Conservation (phyloP, 1,140 invertebrate genomes). For the Eueides isabella region DNA sequence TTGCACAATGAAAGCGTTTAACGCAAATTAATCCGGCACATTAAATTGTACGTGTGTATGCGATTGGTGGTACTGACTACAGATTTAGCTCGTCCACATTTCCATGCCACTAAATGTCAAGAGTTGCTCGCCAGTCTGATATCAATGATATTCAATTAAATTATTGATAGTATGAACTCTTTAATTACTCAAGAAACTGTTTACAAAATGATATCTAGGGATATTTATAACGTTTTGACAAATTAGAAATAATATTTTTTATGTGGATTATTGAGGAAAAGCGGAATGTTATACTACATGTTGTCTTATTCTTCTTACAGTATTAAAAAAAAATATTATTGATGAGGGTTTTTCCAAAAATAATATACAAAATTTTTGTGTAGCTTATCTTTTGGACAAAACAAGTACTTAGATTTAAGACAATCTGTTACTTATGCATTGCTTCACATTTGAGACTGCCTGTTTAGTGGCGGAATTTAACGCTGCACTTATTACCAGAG, state of each 20-base stretch:
- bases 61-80: constrained; percentile 17
- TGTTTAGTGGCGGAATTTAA: neutral
- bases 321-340: too few species aligned
- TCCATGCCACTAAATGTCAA: constrained; percentile 28
- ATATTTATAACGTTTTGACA: neutral
- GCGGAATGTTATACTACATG: too few species aligned
- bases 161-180: neutral
- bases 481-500: neutral
- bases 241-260: neutral
- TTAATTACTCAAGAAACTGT: neutral
- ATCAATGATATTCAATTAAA: neutral
- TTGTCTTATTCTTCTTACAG: too few species aligned
- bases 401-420: neutral
- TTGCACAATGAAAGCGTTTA: neutral
- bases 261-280: neutral
- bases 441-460: neutral
- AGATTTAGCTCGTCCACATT: constrained; percentile 25
- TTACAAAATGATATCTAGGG: neutral
- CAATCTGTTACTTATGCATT: neutral
- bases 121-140: constrained; percentile 14
- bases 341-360: too few species aligned
- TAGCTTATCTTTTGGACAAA: too few species aligned
- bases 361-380: too few species aligned
- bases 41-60: constrained; percentile 2
- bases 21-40: constrained; percentile 11